Percentiles rank a stretch among this genome's conserved stretches.
phyloP scores from a whole-genome alignment of 2,888 invertebrate genomes.

The Eurytoma californica region DNA sequence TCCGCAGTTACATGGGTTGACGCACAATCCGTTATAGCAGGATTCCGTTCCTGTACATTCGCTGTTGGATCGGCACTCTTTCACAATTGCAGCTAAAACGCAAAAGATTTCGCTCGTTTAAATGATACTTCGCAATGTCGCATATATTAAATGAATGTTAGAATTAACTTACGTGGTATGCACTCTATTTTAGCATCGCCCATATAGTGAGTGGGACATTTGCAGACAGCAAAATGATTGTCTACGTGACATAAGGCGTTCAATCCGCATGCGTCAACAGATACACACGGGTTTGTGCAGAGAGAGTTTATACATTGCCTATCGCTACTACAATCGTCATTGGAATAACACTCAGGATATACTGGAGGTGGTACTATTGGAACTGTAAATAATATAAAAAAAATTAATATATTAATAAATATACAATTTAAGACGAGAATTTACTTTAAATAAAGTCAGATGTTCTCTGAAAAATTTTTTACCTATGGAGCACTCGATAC shows the following conservation, averaged over 20 bases:
- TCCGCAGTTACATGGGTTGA: slow-evolving; percentile 91
- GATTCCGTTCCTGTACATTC: slow-evolving; percentile 90
- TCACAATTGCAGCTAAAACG: slow-evolving; percentile 77
- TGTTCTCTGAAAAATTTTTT: slow-evolving; percentile 60
- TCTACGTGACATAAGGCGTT: slow-evolving; percentile 90
- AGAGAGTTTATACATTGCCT: slow-evolving; percentile 85
- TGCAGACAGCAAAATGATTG: slow-evolving; percentile 85
- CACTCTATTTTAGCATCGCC: slow-evolving; percentile 86
- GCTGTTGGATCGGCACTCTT: slow-evolving; percentile 86
- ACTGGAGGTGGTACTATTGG: slow-evolving; percentile 66
- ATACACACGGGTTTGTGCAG: slow-evolving; percentile 87
- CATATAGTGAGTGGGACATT: slow-evolving; percentile 86
- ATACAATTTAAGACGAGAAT: not conserved
- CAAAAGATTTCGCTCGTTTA: not conserved
- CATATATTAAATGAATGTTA: not conserved
- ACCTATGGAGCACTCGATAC: slow-evolving; percentile 84
- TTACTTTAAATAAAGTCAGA: not conserved
- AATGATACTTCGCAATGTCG: too few relatives aligned
- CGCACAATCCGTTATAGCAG: slow-evolving; percentile 87
- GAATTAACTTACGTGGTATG: slow-evolving; percentile 84
- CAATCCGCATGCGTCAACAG: slow-evolving; percentile 83
- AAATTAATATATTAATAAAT: not conserved
- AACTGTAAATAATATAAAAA: slow-evolving; percentile 56
- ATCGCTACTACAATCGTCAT: slow-evolving; percentile 86
- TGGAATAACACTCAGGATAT: slow-evolving; percentile 83